phyloP scores from a whole-genome alignment of 2,797 vertebrate species.

The Smutsia gigantea region DNA sequence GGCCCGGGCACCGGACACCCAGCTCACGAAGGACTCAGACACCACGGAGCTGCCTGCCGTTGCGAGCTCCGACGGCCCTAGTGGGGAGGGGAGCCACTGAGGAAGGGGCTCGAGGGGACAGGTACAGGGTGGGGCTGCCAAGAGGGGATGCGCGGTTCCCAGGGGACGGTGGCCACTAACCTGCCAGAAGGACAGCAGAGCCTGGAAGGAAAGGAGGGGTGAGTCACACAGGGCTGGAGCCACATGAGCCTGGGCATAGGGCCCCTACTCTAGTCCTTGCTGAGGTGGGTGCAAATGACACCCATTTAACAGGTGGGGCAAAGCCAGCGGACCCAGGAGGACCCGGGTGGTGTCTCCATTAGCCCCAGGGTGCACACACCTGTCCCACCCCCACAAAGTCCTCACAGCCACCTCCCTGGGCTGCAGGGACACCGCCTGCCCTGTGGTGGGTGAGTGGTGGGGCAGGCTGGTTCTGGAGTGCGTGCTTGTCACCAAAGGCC shows the following conservation, averaged over 20 bases:
- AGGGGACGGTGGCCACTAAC: slow-evolving; percentile 78
- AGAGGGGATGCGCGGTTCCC: too few species aligned
- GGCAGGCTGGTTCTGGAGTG: not conserved
- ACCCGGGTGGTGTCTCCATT: not conserved
- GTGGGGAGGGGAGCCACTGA: not conserved
- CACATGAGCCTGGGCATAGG: too few species aligned
- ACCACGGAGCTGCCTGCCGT: slow-evolving; percentile 87
- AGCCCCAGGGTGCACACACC: not conserved
- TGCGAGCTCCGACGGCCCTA: not conserved
- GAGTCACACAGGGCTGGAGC: not conserved
- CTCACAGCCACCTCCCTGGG: not conserved
- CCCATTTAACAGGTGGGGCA: not conserved
- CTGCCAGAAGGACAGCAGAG: slow-evolving; percentile 82
- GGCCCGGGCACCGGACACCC: slow-evolving; percentile 86
- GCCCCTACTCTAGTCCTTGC: not conserved
- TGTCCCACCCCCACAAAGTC: not conserved
- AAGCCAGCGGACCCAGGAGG: too few species aligned
- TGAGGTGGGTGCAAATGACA: not conserved
- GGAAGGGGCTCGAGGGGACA: not conserved
- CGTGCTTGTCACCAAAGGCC: not conserved
- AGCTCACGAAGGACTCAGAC: slow-evolving; percentile 90
- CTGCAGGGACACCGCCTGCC: not conserved
- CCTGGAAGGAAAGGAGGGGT: slow-evolving; percentile 74
- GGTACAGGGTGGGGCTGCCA: not conserved
- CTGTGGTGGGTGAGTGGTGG: not conserved